Conservation (phyloP, 2,797 vertebrate species). For the Phrynocephalus vlangalii region DNA sequence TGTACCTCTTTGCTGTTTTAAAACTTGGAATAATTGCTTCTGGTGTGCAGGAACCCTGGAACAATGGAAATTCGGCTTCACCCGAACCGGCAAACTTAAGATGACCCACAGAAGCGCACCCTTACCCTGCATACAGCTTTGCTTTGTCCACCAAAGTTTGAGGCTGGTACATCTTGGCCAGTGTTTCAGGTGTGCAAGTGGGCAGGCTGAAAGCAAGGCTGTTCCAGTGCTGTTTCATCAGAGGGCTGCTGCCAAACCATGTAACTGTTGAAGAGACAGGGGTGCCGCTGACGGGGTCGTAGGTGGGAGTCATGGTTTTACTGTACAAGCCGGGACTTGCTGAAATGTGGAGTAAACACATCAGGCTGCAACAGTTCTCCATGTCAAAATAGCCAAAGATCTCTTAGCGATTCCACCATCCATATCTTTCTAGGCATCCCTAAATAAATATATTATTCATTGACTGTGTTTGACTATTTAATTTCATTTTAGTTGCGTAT, state of each 20-base stretch:
- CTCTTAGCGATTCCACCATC: not conserved
- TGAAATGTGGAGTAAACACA: slow-evolving; percentile 50
- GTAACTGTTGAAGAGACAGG: slow-evolving; percentile 88
- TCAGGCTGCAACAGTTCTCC: slow-evolving; percentile 14
- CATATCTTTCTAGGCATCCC: not conserved
- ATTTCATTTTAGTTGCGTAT: too few species aligned
- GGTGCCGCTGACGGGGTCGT: slow-evolving; percentile 90
- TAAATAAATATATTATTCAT: not conserved
- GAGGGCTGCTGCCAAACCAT: slow-evolving; percentile 91
- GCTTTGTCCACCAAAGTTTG: slow-evolving; percentile 91
- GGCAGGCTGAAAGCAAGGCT: slow-evolving; percentile 82
- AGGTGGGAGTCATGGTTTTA: slow-evolving; percentile 93
- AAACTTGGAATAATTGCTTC: not conserved
- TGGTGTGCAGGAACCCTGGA: not conserved
- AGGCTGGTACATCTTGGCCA: slow-evolving; percentile 90
- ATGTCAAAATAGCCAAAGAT: not conserved
- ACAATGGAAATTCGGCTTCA: not conserved
- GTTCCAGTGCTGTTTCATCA: slow-evolving; percentile 79
- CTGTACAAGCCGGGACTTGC: slow-evolving; percentile 88
- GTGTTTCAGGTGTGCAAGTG: slow-evolving; percentile 81
- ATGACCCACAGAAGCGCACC: slow-evolving; percentile 16
- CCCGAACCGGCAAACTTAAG: not conserved
- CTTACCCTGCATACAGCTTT: slow-evolving; percentile 88
- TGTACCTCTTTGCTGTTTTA: not conserved
- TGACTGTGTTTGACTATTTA: too few species aligned